Evolutionary conservation across 2,113 vertebrate species (phyloP), one percentile per base, ranked within the genome.

Genomic region (Melanostigma gelatinosum): DNA sequence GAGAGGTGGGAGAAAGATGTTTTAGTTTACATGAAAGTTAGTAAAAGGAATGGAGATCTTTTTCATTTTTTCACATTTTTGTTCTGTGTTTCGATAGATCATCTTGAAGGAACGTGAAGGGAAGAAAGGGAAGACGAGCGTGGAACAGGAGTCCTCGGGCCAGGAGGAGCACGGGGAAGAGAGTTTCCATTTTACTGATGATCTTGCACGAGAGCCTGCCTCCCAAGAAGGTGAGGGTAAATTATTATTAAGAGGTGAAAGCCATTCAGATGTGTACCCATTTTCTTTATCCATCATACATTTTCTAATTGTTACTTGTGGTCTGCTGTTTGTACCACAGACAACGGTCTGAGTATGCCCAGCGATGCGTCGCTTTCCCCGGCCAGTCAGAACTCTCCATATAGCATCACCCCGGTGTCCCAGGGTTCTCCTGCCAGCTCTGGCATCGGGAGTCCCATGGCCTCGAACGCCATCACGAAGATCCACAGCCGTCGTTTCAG

Each of bases 401-500:
- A 99, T 77, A 99, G 98, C 93, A 99, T 99, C 96, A 99, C 98
- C 0, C 98, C 98, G 0, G 98, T 99, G 62, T 99, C 98, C 1
- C 98, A 99, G 91, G 98, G 98, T 4, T 99, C 98, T 42, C 97
- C 98, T 10, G 97, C 96, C 58, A 99, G 98, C 90, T 99, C 98
- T 2, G 98, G 98, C 60, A 98, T 99, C 55, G 98, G 98, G 42
- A 98, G 97, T 86, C 98, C 98, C 15, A 99, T 99, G 98, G 97
- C 98, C 24, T 95, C 97, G 8, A 97, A 97, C 6, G 96, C 98
- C 82, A 97, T 99, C 93, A 99, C 98, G 83, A 99, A 97, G 94
- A 99, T 99, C 85, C 98, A 99, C 95, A 99, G 98, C 95, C 96
- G 99, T 54, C 94, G 98, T 83, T 99, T 99, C 89, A 94, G 98